These are phyloP conservation scores for Acronicta alni DNA, from an alignment of 2,888 invertebrate genomes.

Conservation along the genomic window DNA sequence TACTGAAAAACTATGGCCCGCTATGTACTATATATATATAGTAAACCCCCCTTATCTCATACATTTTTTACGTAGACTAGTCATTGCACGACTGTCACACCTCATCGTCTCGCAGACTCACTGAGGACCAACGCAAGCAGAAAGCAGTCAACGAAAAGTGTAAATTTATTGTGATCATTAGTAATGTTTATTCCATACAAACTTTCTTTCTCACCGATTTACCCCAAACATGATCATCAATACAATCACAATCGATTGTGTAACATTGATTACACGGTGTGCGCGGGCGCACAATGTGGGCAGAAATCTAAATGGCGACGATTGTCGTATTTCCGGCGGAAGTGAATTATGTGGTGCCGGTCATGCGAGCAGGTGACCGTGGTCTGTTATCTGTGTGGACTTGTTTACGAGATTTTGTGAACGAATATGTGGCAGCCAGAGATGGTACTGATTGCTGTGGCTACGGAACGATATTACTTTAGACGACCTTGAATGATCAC, in stretches of 20 bases:
- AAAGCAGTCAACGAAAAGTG: not conserved
- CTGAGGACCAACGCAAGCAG: too few relatives aligned
- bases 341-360: conserved; percentile 79
- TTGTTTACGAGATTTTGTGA: conserved; percentile 38
- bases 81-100: too few relatives aligned
- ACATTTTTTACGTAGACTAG: too few relatives aligned
- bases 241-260: conserved; percentile 60
- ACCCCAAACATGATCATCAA: conserved; percentile 40
- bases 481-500: too few relatives aligned
- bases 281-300: conserved; percentile 70
- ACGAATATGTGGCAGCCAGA: conserved; percentile 8
- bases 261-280: conserved; percentile 62
- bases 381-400: conserved; percentile 51
- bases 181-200: conserved; percentile 20
- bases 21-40: too few relatives aligned
- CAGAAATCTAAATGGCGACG: conserved; percentile 67
- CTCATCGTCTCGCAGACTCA: too few relatives aligned
- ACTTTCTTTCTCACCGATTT: conserved; percentile 35
- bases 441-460: conserved; percentile 7
- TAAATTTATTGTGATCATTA: not conserved
- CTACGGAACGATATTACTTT: too few relatives aligned
- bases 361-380: conserved; percentile 81
- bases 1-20: too few relatives aligned
- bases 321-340: conserved; percentile 80
- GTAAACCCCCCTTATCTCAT: too few relatives aligned